Base-by-base conservation (phyloP, 2,113 vertebrate species). In the Balaeniceps rex region DNA sequence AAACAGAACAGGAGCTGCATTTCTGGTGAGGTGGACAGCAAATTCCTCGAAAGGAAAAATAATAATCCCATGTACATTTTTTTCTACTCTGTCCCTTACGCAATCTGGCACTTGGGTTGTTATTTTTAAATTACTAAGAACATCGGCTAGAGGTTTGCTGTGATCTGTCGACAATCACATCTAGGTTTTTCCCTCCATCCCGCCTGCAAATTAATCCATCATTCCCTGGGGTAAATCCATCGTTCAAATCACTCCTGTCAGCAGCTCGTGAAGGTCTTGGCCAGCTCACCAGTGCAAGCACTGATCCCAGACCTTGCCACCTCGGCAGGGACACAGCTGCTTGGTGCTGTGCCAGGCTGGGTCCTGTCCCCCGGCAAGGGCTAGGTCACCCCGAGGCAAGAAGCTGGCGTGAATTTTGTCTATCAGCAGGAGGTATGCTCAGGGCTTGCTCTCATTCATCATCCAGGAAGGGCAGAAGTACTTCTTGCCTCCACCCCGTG, bases 241-340 rank as follows among this genome's bases (percentile, higher is more conserved):
- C 31, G 4, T 84, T 87, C 89, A 91, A 68, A 85, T 82, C n/a
- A 82, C n/a, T 87, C 77, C 70, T 94, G 89, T 95, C 95, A 94
- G 91, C 91, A 84, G 81, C 83, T 79, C 24, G 4, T 68, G 87
- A 84, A 91, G 51, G 63, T 84, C 89, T 90, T 75, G 74, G 69
- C 81, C 17, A 9, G 72, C 72, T 91, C 74, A 76, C 18, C 57
- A 86, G 93, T 0, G 1, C 83, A 29, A 47, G 52, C 51, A 52
- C 55, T 71, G 68, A 88, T 74, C 83, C 72, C 88, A 83, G 64
- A 83, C 69, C 64, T 55, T 3, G 0, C 54, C 91, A 74, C 83
- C 68, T 90, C 34, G 1, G 54, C 6, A 1, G 19, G 58, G 64
- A 77, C 86, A 63, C 88, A 92, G 83, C 60, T 93, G 91, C 68